Evolutionary conservation across 2,113 vertebrate genomes (phyloP).

Genomic region (Hypomesus transpacificus): DNA sequence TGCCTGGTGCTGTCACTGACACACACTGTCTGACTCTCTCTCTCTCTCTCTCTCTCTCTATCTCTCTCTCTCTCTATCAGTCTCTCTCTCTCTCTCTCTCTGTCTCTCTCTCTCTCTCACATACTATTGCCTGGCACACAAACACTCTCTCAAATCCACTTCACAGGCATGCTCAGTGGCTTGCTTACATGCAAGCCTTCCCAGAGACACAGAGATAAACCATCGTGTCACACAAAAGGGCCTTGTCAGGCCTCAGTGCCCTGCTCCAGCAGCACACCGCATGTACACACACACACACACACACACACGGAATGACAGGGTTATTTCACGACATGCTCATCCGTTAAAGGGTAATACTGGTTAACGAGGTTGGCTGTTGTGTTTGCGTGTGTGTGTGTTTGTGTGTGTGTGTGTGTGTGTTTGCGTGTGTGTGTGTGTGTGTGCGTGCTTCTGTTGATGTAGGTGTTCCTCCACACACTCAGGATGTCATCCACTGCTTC

Average conservation of each 20-base stretch:
- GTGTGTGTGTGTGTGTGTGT: background rate
- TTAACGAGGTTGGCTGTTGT: conserved; percentile 11
- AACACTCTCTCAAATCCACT: conserved; percentile 52
- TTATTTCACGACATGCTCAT: background rate
- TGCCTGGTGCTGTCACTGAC: conserved; percentile 65
- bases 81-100: conserved; percentile 35
- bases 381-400: background rate
- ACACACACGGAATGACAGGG: conserved; percentile 4
- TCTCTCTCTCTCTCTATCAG: conserved; percentile 11
- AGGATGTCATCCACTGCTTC: too few relatives aligned
- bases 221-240: conserved; percentile 48
- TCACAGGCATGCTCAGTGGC: conserved; percentile 53
- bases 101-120: background rate
- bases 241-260: conserved; percentile 46
- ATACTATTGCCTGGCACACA: conserved; percentile 47
- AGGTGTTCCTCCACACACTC: too few relatives aligned
- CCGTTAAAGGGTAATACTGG: conserved; percentile 7
- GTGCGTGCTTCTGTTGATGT: too few relatives aligned
- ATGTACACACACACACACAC: conserved; percentile 15
- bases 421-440: too few relatives aligned
- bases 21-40: conserved; percentile 43
- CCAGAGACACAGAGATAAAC: conserved; percentile 63
- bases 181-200: conserved; percentile 63
- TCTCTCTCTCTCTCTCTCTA: conserved; percentile 55
- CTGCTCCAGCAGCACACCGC: conserved; percentile 47